Evolutionary conservation across 2,888 invertebrate genomes (phyloP).

Genomic region (Elegia similella): DNA sequence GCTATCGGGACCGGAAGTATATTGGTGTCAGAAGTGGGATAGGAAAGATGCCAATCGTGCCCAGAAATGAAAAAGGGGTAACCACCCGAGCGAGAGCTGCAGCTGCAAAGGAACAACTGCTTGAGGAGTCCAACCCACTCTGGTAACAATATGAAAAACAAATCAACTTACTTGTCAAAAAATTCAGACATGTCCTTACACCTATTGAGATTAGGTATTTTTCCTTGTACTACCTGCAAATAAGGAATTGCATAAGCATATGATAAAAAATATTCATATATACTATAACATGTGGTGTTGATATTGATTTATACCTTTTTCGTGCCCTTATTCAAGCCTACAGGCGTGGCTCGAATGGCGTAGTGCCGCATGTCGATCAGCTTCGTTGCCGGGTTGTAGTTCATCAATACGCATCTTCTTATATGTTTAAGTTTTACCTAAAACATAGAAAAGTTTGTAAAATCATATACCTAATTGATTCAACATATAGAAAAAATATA

Average conservation of each 20-base stretch:
- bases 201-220: conserved; percentile 93
- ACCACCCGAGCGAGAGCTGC: too few relatives aligned
- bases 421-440: conserved; percentile 94
- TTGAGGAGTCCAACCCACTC: too few relatives aligned
- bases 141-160: too few relatives aligned
- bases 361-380: conserved; percentile 96
- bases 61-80: too few relatives aligned
- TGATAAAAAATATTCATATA: too few relatives aligned
- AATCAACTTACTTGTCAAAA: conserved; percentile 91
- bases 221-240: conserved; percentile 88
- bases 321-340: conserved; percentile 93
- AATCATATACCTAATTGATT: too few relatives aligned
- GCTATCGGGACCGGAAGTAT: too few relatives aligned
- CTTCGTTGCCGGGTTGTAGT: conserved; percentile 92
- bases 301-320: conserved; percentile 88
- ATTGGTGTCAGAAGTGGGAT: too few relatives aligned
- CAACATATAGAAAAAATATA: too few relatives aligned
- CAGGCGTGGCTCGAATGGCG: conserved; percentile 94
- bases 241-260: neutral
- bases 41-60: too few relatives aligned
- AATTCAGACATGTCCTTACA: conserved; percentile 94
- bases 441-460: conserved; percentile 21
- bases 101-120: too few relatives aligned
- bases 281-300: too few relatives aligned
- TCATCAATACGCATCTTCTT: conserved; percentile 93